phyloP scores from a whole-genome alignment of 2,113 vertebrate genomes.

The Capra hircus region DNA sequence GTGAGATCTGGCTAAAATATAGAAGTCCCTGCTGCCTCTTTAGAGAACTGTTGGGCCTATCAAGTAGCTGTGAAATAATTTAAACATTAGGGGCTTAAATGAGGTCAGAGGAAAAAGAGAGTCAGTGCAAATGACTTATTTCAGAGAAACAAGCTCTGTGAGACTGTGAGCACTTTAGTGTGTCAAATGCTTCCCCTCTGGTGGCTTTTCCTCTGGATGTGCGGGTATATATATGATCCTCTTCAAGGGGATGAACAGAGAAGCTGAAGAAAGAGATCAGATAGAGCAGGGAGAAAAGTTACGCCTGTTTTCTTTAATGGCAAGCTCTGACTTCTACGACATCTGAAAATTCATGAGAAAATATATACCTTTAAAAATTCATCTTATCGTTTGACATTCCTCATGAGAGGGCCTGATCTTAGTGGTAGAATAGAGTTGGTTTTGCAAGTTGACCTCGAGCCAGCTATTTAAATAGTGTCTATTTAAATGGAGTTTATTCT shows the following conservation, averaged over 20 bases:
- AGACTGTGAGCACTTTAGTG: constrained; percentile 43
- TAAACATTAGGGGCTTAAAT: constrained; percentile 46
- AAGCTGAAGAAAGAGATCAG: constrained; percentile 11
- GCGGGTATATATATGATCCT: neutral
- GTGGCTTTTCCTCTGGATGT: constrained; percentile 44
- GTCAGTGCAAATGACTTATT: constrained; percentile 48
- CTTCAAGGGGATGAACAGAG: constrained; percentile 30
- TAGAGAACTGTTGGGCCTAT: constrained; percentile 4
- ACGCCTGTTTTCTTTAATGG: neutral
- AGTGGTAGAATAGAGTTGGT: neutral
- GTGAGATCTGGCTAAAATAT: neutral
- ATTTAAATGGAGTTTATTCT: constrained; percentile 42
- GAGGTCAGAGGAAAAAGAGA: constrained; percentile 56
- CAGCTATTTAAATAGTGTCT: constrained; percentile 56
- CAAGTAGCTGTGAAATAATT: constrained; percentile 43
- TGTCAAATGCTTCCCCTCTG: constrained; percentile 41
- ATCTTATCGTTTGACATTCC: constrained; percentile 46
- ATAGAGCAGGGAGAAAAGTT: neutral
- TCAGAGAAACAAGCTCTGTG: constrained; percentile 59
- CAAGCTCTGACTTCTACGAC: neutral
- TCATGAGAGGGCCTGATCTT: constrained; percentile 27
- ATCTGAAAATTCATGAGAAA: constrained; percentile 63
- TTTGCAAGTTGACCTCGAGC: constrained; percentile 54
- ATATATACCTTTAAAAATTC: constrained; percentile 49
- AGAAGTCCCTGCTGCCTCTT: neutral